A percentile compares a stretch with the other conserved stretches of the same genome.
These are phyloP conservation scores for Pollenia griseotomentosa DNA, from an alignment of 2,888 invertebrate genomes.

Conservation along the genomic window DNA sequence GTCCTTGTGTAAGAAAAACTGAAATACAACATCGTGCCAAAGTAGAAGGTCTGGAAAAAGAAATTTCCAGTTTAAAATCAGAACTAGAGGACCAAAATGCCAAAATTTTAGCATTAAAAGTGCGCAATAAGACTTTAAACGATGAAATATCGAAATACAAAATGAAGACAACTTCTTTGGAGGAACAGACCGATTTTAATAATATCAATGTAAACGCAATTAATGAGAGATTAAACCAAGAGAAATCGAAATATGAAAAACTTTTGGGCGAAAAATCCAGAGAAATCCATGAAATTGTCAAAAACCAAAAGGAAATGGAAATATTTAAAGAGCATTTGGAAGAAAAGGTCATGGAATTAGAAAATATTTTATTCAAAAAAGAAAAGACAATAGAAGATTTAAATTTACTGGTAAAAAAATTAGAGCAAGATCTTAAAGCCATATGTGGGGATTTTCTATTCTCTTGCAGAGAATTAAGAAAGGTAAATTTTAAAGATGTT, in stretches of 20 bases:
- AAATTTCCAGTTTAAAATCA: slow-evolving; percentile 85
- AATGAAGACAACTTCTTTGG: slow-evolving; percentile 86
- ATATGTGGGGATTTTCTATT: slow-evolving; percentile 83
- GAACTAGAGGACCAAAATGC: slow-evolving; percentile 87
- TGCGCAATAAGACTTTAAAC: slow-evolving; percentile 89
- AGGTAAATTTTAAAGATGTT: slow-evolving; percentile 75
- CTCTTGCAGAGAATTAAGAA: slow-evolving; percentile 82
- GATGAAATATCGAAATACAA: slow-evolving; percentile 87
- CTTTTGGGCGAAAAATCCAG: slow-evolving; percentile 78
- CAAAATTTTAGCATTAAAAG: slow-evolving; percentile 88
- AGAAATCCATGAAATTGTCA: slow-evolving; percentile 75
- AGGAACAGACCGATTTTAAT: slow-evolving; percentile 88
- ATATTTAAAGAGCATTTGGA: slow-evolving; percentile 78
- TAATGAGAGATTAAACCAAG: slow-evolving; percentile 82
- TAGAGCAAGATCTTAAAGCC: slow-evolving; percentile 81
- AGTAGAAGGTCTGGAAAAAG: slow-evolving; percentile 86
- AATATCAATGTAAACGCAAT: slow-evolving; percentile 87
- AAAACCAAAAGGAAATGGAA: slow-evolving; percentile 76
- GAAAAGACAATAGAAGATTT: slow-evolving; percentile 76
- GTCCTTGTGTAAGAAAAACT: slow-evolving; percentile 85
- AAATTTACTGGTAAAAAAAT: slow-evolving; percentile 76
- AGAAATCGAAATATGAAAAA: slow-evolving; percentile 80
- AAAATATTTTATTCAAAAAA: slow-evolving; percentile 76
- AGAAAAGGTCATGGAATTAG: slow-evolving; percentile 78
- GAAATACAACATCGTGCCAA: slow-evolving; percentile 86